Evolutionary conservation across 2,888 invertebrate genomes (phyloP).

Genomic region (Drosophila anomelani): DNA sequence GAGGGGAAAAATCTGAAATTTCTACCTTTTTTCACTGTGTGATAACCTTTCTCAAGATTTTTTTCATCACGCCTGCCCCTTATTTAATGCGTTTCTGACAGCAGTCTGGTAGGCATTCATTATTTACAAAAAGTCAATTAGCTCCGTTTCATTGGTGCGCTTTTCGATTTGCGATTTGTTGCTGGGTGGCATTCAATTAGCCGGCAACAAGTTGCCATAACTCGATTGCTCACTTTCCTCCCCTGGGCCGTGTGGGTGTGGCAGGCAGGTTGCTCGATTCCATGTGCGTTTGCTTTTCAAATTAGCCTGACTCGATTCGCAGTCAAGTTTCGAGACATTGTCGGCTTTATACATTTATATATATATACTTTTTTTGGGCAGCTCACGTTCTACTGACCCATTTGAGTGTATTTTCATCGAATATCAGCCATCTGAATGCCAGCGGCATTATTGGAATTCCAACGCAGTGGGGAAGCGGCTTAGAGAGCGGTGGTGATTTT

Average conservation of each 20-base stretch:
- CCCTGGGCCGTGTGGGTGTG: slow-evolving; percentile 60
- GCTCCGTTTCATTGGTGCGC: slow-evolving; percentile 51
- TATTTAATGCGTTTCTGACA: slow-evolving; percentile 69
- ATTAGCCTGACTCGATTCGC: slow-evolving; percentile 68
- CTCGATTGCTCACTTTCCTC: slow-evolving; percentile 58
- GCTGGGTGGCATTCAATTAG: slow-evolving; percentile 67
- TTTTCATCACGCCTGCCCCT: slow-evolving; percentile 6
- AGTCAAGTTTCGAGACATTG: slow-evolving; percentile 29
- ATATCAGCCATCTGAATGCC: slow-evolving; percentile 41
- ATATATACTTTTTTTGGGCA: slow-evolving; percentile 13
- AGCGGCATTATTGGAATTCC: slow-evolving; percentile 45
- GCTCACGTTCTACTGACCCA: slow-evolving; percentile 72
- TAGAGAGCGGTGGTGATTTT: slow-evolving; percentile 3
- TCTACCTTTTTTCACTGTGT: slow-evolving; percentile 1
- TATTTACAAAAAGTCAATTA: slow-evolving; percentile 65
- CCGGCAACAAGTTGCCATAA: slow-evolving; percentile 75
- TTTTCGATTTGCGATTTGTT: slow-evolving; percentile 49
- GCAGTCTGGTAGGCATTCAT: slow-evolving; percentile 44
- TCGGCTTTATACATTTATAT: slow-evolving; percentile 4
- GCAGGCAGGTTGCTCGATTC: slow-evolving; percentile 23
- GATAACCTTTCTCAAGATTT: slow-evolving; percentile 29
- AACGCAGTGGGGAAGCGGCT: slow-evolving; percentile 11
- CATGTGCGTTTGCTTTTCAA: slow-evolving; percentile 63
- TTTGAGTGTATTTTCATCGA: slow-evolving; percentile 53
- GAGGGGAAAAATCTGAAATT: not conserved